phyloP scores from a whole-genome alignment of 1,140 invertebrate species.

The Maconellicoccus hirsutus region DNA sequence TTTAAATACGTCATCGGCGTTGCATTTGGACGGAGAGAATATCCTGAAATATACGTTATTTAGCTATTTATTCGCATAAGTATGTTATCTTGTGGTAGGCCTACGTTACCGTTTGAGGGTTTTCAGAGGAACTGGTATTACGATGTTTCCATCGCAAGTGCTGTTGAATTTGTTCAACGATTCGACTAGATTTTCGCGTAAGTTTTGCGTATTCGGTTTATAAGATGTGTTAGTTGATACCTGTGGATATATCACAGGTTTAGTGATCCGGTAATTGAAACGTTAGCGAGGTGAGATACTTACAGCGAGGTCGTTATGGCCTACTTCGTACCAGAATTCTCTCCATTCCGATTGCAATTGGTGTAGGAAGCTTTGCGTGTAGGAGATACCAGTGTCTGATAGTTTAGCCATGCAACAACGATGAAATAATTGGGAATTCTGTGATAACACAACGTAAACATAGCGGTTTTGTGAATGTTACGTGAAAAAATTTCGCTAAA shows the following conservation, averaged over 20 bases:
- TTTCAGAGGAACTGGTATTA: background rate
- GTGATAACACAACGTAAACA: too few relatives aligned
- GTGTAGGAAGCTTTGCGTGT: background rate
- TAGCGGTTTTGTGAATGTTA: too few relatives aligned
- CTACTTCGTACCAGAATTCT: background rate
- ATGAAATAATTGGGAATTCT: background rate
- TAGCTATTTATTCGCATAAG: background rate
- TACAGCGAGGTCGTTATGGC: background rate
- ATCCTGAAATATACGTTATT: background rate
- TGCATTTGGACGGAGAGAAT: constrained; percentile 12
- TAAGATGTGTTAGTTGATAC: too few relatives aligned
- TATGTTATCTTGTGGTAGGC: background rate
- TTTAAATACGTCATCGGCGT: background rate
- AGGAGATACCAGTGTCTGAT: background rate
- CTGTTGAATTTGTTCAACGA: constrained; percentile 13
- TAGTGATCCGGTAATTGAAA: too few relatives aligned
- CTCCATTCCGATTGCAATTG: constrained; percentile 6
- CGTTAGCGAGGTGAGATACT: background rate
- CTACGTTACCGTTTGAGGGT: background rate
- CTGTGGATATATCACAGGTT: too few relatives aligned
- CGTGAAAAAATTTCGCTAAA: too few relatives aligned
- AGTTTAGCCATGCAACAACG: background rate
- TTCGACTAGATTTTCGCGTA: background rate
- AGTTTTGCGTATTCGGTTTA: background rate
- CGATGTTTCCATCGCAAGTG: background rate